Percentiles rank a stretch among this genome's conserved stretches.
Evolutionary conservation across 2,888 invertebrate genomes (phyloP).

Genomic region (Drosophila pegasa): DNA sequence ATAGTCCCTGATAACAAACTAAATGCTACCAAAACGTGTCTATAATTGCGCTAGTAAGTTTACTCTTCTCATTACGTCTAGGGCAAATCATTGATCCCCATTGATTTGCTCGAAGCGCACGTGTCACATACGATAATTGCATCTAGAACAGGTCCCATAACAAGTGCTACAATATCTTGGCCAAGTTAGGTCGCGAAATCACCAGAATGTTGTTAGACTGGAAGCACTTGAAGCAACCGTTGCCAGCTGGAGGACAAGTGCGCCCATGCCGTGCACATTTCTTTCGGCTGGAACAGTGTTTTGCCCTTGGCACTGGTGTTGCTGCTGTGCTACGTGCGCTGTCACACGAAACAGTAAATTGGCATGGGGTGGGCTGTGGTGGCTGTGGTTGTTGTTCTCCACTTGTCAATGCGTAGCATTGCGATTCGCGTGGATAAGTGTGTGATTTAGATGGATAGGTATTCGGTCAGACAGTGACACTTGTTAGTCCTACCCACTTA

Average conservation of each 20-base stretch:
- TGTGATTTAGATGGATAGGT: slow-evolving; percentile 50
- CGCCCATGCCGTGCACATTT: slow-evolving; percentile 31
- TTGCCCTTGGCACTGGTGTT: slow-evolving; percentile 32
- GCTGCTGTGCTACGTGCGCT: slow-evolving; percentile 24
- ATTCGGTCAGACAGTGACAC: slow-evolving; percentile 70
- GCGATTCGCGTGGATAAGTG: slow-evolving; percentile 21
- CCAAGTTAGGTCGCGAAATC: slow-evolving; percentile 82
- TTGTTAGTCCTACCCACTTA: slow-evolving; percentile 25
- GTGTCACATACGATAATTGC: slow-evolving; percentile 84
- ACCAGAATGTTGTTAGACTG: slow-evolving; percentile 84
- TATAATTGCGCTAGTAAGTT: slow-evolving; percentile 84
- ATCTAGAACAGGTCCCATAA: slow-evolving; percentile 84
- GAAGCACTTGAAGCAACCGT: slow-evolving; percentile 83
- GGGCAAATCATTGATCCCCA: background rate
- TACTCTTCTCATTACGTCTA: too few species aligned
- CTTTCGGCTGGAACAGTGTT: slow-evolving; percentile 22
- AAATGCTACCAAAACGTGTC: slow-evolving; percentile 81
- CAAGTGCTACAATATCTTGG: slow-evolving; percentile 83
- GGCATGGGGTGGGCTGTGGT: background rate
- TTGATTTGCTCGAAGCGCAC: slow-evolving; percentile 75
- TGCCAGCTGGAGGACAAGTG: slow-evolving; percentile 81
- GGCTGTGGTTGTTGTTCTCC: slow-evolving; percentile 31
- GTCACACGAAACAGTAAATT: slow-evolving; percentile 36
- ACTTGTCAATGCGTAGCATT: slow-evolving; percentile 72
- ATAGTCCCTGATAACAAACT: slow-evolving; percentile 71